These are phyloP conservation scores for Elgaria multicarinata DNA, from an alignment of 2,113 vertebrate species.

Conservation along the genomic window DNA sequence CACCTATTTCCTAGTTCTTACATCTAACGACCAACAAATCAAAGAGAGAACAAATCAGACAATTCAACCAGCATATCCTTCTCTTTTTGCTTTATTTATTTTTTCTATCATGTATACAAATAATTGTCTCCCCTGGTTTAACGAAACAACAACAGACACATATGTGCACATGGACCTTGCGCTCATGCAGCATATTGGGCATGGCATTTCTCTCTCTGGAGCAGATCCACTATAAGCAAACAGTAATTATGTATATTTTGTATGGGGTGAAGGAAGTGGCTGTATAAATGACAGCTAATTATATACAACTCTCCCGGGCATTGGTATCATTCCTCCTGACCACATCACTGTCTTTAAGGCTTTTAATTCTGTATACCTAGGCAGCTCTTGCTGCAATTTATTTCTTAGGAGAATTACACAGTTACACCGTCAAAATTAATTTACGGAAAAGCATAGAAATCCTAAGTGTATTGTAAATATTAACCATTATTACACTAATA, in stretches of 20 bases:
- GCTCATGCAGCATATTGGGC: not conserved
- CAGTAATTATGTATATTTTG: slow-evolving; percentile 66
- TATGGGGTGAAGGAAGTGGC: slow-evolving; percentile 63
- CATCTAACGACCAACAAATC: not conserved
- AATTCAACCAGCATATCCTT: not conserved
- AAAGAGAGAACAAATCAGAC: not conserved
- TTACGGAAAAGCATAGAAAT: slow-evolving; percentile 63
- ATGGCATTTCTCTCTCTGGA: not conserved
- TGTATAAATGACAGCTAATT: slow-evolving; percentile 74
- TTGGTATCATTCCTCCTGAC: slow-evolving; percentile 65
- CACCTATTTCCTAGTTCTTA: not conserved
- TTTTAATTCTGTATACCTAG: slow-evolving; percentile 47
- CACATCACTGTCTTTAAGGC: slow-evolving; percentile 56
- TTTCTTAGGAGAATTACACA: slow-evolving; percentile 60
- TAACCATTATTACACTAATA: slow-evolving; percentile 58
- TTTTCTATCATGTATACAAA: not conserved
- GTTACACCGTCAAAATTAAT: slow-evolving; percentile 59
- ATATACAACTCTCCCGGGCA: slow-evolving; percentile 64
- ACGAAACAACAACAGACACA: not conserved
- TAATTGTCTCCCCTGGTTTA: not conserved
- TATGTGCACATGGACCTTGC: not conserved
- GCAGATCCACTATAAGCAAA: slow-evolving; percentile 57
- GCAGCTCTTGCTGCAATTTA: slow-evolving; percentile 37
- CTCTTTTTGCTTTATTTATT: not conserved
- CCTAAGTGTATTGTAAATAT: slow-evolving; percentile 58